Conservation (phyloP, 1,140 invertebrate species). For the honey bee (Apis mellifera) region DNA sequence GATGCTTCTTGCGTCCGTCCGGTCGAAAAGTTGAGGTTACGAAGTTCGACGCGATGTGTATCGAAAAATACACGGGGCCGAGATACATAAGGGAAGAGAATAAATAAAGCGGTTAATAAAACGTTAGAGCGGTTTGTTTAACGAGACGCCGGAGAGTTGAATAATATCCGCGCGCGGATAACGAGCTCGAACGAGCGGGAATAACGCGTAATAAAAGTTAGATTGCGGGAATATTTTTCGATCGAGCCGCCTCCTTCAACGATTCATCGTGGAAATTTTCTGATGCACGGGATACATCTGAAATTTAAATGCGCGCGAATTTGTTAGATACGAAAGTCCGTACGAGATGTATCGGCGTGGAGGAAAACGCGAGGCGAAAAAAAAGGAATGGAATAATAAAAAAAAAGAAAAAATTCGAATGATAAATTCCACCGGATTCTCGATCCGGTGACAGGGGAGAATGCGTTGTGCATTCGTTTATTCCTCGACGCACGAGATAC, state of each 20-base stretch:
- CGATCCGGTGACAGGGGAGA: too few relatives aligned
- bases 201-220: background rate
- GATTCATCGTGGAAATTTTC: slow-evolving; percentile 39
- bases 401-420: slow-evolving; percentile 8
- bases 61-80: too few relatives aligned
- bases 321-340: slow-evolving; percentile 67
- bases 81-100: too few relatives aligned
- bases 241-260: background rate
- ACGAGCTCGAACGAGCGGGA: background rate
- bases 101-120: background rate
- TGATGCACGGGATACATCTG: slow-evolving; percentile 48
- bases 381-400: slow-evolving; percentile 34
- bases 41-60: slow-evolving; percentile 35
- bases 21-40: slow-evolving; percentile 2
- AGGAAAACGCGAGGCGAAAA: slow-evolving; percentile 33
- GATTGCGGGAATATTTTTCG: slow-evolving; percentile 17
- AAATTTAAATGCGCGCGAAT: slow-evolving; percentile 77
- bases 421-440: slow-evolving; percentile 61
- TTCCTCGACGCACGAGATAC: slow-evolving; percentile 64
- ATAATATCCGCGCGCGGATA: background rate
- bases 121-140: background rate
- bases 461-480: slow-evolving; percentile 27
- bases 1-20: background rate
- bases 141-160: background rate
- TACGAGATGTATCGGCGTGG: slow-evolving; percentile 49